Evolutionary conservation across 1,140 invertebrate species (phyloP), one percentile per base, ranked within the genome.

Genomic region (Hylaeus volcanicus): DNA sequence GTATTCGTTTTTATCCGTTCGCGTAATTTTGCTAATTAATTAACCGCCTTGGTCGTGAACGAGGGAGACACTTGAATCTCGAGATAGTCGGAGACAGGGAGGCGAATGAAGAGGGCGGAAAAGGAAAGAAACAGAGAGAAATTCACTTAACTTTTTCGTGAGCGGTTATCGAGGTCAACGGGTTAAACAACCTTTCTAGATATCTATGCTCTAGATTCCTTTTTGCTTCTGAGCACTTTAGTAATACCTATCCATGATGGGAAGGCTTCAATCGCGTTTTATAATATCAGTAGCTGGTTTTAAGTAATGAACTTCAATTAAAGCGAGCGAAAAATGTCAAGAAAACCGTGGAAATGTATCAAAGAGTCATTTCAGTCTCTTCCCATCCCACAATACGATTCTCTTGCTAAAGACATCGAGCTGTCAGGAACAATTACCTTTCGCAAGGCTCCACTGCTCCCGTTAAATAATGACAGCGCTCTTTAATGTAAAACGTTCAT

Each of bases 21-120:
- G 5, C 56, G 63, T 79, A 83, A 83, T 83, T 79, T 80, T 79
- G 55, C n/a, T 83, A 83, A 83, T 83, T 83, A 83, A 83, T 83
- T 79, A 82, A 82, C 53, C 55, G 76, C 6, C 70, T 77, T 66
- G 51, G 53, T 48, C 63, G n/a, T 4, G 61, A 12, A 37, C 53
- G 45, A 60, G 39, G 43, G 72, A 8, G 41, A 26, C 39, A 8
- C 64, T 80, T 61, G 72, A 80, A n/a, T 39, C 60, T 74, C 43
- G 60, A 60, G 69, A 81, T 81, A 43, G 58, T 41, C 14, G 56
- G 39, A 48, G 70, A 81, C n/a, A 39, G 37, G 3, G 41, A 9
- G 48, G 9, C 11, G 2, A 8, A 12, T 15, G 48, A 1, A 15
- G 64, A 55, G 12, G 37, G 53, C 0, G n/a, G 51, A 53, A 15